Conservation (phyloP, 2,113 vertebrate genomes). For the Toxotes chatareus region DNA sequence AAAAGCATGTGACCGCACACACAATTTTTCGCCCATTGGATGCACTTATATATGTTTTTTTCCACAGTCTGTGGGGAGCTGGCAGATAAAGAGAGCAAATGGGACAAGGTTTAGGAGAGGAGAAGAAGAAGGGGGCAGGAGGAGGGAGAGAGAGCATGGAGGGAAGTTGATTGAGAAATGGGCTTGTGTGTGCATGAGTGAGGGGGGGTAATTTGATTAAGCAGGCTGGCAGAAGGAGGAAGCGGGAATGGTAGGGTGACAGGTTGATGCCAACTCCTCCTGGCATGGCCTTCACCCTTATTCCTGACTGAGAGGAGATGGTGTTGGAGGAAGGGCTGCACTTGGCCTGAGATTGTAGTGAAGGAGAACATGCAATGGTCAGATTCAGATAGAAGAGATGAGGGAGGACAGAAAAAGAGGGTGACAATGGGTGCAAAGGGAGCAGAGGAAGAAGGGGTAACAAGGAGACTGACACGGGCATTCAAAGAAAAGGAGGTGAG, state of each 20-base stretch:
- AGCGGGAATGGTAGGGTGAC: constrained; percentile 81
- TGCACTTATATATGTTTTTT: constrained; percentile 13
- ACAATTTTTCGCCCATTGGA: constrained; percentile 1
- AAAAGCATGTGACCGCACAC: neutral
- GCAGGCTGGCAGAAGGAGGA: constrained; percentile 77
- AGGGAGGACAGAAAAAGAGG: neutral
- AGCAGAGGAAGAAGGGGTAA: constrained; percentile 75
- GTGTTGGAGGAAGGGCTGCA: constrained; percentile 26
- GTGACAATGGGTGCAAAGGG: constrained; percentile 46
- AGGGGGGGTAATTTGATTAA: constrained; percentile 78
- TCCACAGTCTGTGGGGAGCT: constrained; percentile 10
- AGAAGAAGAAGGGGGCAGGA: constrained; percentile 15
- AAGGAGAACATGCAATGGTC: constrained; percentile 40
- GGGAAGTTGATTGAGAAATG: constrained; percentile 68
- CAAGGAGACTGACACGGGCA: constrained; percentile 70
- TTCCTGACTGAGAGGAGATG: constrained; percentile 65
- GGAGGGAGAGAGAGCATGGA: neutral
- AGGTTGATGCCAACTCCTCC: constrained; percentile 76
- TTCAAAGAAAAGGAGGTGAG: constrained; percentile 39
- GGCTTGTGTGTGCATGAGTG: constrained; percentile 65
- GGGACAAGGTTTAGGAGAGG: constrained; percentile 34
- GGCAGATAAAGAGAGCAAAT: constrained; percentile 30
- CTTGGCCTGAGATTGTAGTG: constrained; percentile 32
- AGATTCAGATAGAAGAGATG: constrained; percentile 31
- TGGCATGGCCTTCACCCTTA: constrained; percentile 73